phyloP scores from a whole-genome alignment of 2,797 vertebrate species.

The Nyctibius grandis region DNA sequence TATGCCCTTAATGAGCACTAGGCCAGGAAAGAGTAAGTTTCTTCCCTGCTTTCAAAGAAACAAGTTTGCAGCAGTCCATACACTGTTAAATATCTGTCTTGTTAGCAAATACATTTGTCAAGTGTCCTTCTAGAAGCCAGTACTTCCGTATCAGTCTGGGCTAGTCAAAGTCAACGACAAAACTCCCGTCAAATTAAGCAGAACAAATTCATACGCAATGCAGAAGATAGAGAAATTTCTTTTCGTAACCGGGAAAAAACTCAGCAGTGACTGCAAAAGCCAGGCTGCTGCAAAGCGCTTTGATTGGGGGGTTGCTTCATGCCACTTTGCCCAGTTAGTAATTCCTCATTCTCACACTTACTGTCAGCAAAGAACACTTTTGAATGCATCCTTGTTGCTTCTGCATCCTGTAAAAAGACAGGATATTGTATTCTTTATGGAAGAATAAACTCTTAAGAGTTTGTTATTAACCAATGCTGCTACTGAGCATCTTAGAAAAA shows the following conservation, averaged over 20 bases:
- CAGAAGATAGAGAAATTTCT: background rate
- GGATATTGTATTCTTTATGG: background rate
- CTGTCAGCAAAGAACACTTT: background rate
- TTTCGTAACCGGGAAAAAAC: background rate
- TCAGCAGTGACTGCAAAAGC: background rate
- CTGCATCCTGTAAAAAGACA: background rate
- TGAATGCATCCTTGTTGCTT: background rate
- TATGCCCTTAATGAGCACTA: background rate
- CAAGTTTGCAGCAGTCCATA: background rate
- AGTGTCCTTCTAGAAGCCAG: background rate
- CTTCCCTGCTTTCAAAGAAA: background rate
- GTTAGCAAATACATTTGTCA: background rate
- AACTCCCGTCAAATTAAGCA: background rate
- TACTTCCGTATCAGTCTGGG: background rate
- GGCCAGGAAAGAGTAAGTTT: background rate
- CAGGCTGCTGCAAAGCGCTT: background rate
- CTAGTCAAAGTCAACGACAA: background rate
- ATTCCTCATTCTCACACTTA: background rate
- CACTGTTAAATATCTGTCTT: background rate
- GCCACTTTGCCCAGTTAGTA: background rate
- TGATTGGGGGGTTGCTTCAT: background rate
- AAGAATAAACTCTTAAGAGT: background rate
- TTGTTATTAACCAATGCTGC: background rate
- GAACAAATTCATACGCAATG: background rate
- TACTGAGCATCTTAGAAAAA: background rate